Conservation (phyloP, 2,113 vertebrate genomes). For the Erythrocercus mccallii region DNA sequence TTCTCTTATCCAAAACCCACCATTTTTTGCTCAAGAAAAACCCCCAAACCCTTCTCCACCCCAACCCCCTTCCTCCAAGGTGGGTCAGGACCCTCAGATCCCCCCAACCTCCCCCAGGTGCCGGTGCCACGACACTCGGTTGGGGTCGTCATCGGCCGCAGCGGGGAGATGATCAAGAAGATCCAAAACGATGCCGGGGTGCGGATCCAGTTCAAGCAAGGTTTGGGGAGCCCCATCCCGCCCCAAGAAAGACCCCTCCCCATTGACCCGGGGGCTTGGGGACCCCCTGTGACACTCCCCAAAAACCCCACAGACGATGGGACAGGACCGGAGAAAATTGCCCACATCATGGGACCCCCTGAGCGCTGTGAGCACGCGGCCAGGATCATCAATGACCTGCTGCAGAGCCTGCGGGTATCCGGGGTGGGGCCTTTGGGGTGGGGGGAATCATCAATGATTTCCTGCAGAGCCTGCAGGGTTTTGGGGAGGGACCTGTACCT, state of each 20-base stretch:
- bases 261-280: fast-evolving
- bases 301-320: neutral
- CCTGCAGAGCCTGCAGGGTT: too few species aligned
- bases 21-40: neutral
- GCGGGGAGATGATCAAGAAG: neutral
- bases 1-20: fast-evolving
- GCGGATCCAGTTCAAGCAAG: constrained; percentile 3
- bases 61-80: neutral
- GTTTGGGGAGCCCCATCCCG: neutral
- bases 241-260: too few species aligned
- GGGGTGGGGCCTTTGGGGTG: neutral
- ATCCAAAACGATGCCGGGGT: neutral
- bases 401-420: neutral
- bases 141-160: neutral
- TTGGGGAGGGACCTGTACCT: neutral
- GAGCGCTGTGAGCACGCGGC: neutral
- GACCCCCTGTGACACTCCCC: neutral
- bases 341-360: neutral
- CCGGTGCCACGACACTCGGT: neutral
- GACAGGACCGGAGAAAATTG: neutral
- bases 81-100: neutral
- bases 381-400: neutral
- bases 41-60: neutral
- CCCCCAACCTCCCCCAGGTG: neutral
- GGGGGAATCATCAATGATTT: too few species aligned